These are phyloP conservation scores for Stenolophus ochropezus DNA, from an alignment of 2,888 invertebrate species.

Conservation along the genomic window DNA sequence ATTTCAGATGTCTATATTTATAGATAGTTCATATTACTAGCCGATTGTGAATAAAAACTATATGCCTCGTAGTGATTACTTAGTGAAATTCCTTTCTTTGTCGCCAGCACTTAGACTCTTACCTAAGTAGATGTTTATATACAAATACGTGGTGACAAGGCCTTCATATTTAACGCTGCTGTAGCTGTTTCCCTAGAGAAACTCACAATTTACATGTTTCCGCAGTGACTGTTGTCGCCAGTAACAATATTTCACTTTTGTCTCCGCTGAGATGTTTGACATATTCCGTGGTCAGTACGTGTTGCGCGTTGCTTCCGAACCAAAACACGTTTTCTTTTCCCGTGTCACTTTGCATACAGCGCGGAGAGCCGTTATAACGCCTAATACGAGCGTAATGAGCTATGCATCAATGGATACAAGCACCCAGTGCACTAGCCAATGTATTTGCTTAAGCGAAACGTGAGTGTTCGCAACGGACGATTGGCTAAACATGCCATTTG, in stretches of 20 bases:
- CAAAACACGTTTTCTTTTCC: slow-evolving; percentile 43
- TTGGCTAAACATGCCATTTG: slow-evolving; percentile 60
- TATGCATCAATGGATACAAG: slow-evolving; percentile 64
- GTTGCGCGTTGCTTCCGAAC: slow-evolving; percentile 12
- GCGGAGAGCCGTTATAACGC: slow-evolving; percentile 62
- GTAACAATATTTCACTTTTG: neutral
- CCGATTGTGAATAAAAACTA: too few relatives aligned
- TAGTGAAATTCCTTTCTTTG: too few relatives aligned
- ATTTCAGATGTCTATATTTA: too few relatives aligned
- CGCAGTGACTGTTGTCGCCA: neutral
- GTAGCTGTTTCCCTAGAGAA: neutral
- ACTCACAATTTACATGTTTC: neutral
- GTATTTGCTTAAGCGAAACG: slow-evolving; percentile 44
- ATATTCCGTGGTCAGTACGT: slow-evolving; percentile 2
- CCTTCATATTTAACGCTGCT: neutral
- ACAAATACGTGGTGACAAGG: neutral
- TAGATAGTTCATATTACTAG: too few relatives aligned
- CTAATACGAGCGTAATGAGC: slow-evolving; percentile 65
- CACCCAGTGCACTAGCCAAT: slow-evolving; percentile 60
- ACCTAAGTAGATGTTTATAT: neutral
- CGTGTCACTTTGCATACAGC: slow-evolving; percentile 63
- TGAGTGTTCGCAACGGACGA: slow-evolving; percentile 27
- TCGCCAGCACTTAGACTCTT: too few relatives aligned
- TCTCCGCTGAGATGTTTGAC: slow-evolving; percentile 12
- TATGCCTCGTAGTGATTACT: too few relatives aligned